Conservation (phyloP, 2,888 invertebrate genomes). For the Sarcophaga variegata region DNA sequence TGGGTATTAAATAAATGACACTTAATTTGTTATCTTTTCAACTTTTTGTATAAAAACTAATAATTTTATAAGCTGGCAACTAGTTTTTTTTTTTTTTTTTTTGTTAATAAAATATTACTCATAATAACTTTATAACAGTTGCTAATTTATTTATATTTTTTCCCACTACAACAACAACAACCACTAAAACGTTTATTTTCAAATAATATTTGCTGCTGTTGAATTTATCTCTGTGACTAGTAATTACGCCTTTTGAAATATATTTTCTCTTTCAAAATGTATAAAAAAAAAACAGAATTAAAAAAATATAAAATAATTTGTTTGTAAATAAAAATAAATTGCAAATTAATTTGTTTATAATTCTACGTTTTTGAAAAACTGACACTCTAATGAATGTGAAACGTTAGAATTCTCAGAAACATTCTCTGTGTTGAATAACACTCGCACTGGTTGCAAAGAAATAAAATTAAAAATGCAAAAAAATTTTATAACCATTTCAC, state of each 20-base stretch:
- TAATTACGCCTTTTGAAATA: not conserved
- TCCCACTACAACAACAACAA: too few relatives aligned
- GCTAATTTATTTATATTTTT: too few relatives aligned
- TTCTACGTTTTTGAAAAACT: not conserved
- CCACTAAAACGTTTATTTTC: too few relatives aligned
- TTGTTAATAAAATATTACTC: not conserved
- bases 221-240: not conserved
- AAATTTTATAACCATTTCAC: not conserved
- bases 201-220: too few relatives aligned
- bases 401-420: not conserved
- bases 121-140: not conserved
- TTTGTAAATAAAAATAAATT: not conserved
- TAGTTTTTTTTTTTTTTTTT: not conserved
- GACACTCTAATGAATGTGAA: not conserved
- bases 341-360: not conserved
- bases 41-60: slow-evolving; percentile 47
- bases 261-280: not conserved
- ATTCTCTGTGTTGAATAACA: too few relatives aligned
- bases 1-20: slow-evolving; percentile 54
- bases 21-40: slow-evolving; percentile 65
- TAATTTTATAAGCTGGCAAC: slow-evolving; percentile 15
- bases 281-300: not conserved
- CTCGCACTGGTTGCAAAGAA: not conserved
- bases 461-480: not conserved
- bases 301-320: not conserved